These are phyloP conservation scores for Montipora cactus DNA, from an alignment of 64 coral and sea anemone genomes.

Conservation along the genomic window DNA sequence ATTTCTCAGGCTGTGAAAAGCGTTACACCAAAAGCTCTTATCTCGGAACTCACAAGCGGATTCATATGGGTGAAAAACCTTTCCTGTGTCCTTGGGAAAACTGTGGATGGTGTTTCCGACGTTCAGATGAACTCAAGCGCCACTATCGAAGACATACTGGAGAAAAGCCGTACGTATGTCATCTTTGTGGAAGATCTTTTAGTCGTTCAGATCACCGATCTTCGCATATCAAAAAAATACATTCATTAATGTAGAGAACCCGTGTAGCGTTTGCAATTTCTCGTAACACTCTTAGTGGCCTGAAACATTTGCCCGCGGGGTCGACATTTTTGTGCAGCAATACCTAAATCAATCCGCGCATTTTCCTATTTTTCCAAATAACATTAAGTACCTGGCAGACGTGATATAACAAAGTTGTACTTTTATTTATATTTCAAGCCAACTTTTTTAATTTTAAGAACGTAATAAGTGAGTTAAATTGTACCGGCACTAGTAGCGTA, in stretches of 20 bases:
- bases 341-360: background rate
- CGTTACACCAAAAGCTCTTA: slow-evolving; percentile 86
- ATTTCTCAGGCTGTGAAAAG: slow-evolving; percentile 87
- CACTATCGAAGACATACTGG: slow-evolving; percentile 92
- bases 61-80: slow-evolving; percentile 86
- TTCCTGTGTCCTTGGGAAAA: slow-evolving; percentile 90
- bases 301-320: background rate
- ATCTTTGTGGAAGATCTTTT: slow-evolving; percentile 88
- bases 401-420: background rate
- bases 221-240: slow-evolving; percentile 89
- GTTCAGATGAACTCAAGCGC: slow-evolving; percentile 89
- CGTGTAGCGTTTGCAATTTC: background rate
- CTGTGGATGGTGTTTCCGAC: slow-evolving; percentile 89
- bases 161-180: slow-evolving; percentile 90
- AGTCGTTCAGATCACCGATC: slow-evolving; percentile 91
- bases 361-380: background rate
- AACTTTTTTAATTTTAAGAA: background rate
- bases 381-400: background rate
- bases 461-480: background rate
- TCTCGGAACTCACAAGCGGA: slow-evolving; percentile 76
- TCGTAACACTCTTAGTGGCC: background rate
- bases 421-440: background rate
- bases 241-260: slow-evolving; percentile 48
- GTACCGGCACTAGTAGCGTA: background rate
- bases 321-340: background rate